Base-by-base conservation (phyloP, 2,888 invertebrate species). In the Rhagonycha fulva region DNA sequence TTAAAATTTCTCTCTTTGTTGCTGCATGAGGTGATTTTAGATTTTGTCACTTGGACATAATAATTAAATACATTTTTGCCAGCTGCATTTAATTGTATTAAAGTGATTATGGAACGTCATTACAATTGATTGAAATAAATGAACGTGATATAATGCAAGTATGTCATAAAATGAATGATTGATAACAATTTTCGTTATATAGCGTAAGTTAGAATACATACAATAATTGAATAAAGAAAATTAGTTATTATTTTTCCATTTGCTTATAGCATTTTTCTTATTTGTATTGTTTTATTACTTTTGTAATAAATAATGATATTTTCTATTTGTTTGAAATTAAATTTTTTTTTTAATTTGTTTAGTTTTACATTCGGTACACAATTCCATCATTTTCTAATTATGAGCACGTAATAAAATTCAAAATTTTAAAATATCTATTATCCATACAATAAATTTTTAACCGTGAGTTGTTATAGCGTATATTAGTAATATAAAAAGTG, bases 121-220 rank as follows among this genome's bases (percentile, higher is more conserved):
- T 47, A 26, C 63, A 24, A 24, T 66, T 66, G 63, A 66, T 71
- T 12, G 30, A 71, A 71, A 66, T 14, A 71, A 71, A 63, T 66
- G 63, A 19, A 66, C 63, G 24, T 19, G 32, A 19, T 19, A 11
- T 19, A 19, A 32, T 68, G 32, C 32, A 32, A 19, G 68, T 32
- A 32, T 32, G 68, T 68, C 68, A 62, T 23, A 11, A 19, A 14
- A 10, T 14, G 23, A n/a, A 72, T 72, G 72, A 72, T 72, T 72
- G 72, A 72, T 72, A 72, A 72, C 30, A 61, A 62, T 61, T 72
- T 72, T 47, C 47, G n/a, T 47, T 47, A 47, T n/a, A 47, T 47
- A 47, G n/a, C 47, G n/a, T 47, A 47, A 47, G 47, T n/a, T 47
- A n/a, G 47, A n/a, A n/a, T 47, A 47, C 60, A 67, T 72, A n/a